Evolutionary conservation across 2,113 vertebrate species (phyloP), one percentile per base, ranked within the genome.

Genomic region (Sander vitreus): DNA sequence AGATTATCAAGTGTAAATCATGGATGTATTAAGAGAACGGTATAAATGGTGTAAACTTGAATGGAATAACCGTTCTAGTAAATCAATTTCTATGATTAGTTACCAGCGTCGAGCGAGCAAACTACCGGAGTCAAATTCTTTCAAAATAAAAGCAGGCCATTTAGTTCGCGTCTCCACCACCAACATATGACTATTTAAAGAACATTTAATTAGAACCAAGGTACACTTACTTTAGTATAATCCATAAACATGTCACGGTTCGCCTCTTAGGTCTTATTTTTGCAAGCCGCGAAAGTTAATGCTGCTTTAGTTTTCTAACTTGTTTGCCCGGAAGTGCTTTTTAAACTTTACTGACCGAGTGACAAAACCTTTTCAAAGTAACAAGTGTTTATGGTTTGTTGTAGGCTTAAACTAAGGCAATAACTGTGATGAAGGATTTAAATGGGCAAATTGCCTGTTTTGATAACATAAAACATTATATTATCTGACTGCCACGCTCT

Each of bases 201-300:
- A 8, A 11, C 6, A 1, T 62, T 4, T 11, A 6, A 33, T 33
- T 33, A 7, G 12, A 43, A n/a, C 4, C n/a, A n/a, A 23, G 2
- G 2, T 0, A 48, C 9, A 21, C 0, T 30, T 12, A 21, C 1
- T 21, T 27, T 50, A 21, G 1, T 8, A 13, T 18, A 9, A 23
- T 9, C 1, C 16, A 0, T 14, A 21, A 55, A 19, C 8, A 14
- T 7, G n/a, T 3, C 0, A 7, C 1, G 4, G 16, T 30, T n/a
- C 1, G 6, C 2, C 12, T 16, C 15, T 6, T 6, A 9, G 0
- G 0, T 25, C 0, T 23, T 19, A 39, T 51, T 54, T 19, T 21
- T 9, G 9, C 1, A 18, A 12, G 9, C 39, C 14, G 30, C 1
- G 11, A 65, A 18, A 5, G 4, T 50, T 8, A 27, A 0, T 14